Conservation (phyloP, 2,888 invertebrate species). For the Nineta flava region DNA sequence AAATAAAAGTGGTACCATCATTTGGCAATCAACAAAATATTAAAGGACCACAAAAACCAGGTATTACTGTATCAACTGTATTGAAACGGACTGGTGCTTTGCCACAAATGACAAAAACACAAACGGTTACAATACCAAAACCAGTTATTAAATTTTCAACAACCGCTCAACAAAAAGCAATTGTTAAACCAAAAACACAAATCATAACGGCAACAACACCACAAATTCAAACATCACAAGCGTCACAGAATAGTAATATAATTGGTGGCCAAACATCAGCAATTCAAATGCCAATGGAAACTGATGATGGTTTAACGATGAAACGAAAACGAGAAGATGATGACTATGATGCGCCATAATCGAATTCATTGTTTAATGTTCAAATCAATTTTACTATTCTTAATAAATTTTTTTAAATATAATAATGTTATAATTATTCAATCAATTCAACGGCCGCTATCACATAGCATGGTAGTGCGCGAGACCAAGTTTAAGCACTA, state of each 20-base stretch:
- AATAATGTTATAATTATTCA: too few relatives aligned
- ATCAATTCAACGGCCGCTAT: too few relatives aligned
- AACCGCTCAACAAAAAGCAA: conserved; percentile 25
- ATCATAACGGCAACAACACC: conserved; percentile 16
- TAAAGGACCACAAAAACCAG: conserved; percentile 18
- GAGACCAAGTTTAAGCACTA: too few relatives aligned
- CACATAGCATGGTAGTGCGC: too few relatives aligned
- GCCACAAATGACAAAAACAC: conserved; percentile 41
- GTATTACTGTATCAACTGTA: conserved; percentile 24
- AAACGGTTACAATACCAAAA: conserved; percentile 56
- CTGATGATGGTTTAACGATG: conserved; percentile 28
- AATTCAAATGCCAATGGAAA: conserved; percentile 40
- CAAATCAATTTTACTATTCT: neutral
- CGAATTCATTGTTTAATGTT: neutral
- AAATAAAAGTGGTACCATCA: conserved; percentile 5
- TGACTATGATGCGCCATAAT: conserved; percentile 30
- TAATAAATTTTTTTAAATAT: neutral
- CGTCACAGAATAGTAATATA: conserved; percentile 31
- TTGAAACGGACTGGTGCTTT: conserved; percentile 34
- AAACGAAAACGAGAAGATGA: conserved; percentile 57
- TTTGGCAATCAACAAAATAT: conserved; percentile 8
- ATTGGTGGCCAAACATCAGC: conserved; percentile 31
- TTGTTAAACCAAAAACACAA: conserved; percentile 27
- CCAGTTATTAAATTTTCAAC: conserved; percentile 57
- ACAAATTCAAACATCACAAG: conserved; percentile 17